Evolutionary conservation across 2,888 invertebrate genomes (phyloP).

Genomic region (Drosophila flavopinicola): DNA sequence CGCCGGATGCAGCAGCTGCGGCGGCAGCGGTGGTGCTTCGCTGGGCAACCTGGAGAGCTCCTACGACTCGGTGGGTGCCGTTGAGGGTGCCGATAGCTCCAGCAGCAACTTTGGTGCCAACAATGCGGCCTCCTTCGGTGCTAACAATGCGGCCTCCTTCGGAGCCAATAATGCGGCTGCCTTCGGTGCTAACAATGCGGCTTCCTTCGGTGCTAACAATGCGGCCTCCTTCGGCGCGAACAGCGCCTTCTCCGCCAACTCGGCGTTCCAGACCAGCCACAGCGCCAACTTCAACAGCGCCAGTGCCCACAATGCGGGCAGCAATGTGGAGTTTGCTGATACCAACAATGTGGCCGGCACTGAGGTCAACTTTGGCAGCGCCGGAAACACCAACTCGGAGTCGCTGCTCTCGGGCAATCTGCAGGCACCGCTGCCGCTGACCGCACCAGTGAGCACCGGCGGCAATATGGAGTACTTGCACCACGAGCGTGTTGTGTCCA

Average conservation of each 20-base stretch:
- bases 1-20: background rate
- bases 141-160: constrained; percentile 30
- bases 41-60: constrained; percentile 62
- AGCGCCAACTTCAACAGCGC: constrained; percentile 65
- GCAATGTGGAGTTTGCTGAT: constrained; percentile 66
- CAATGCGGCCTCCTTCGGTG: background rate
- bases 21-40: constrained; percentile 9
- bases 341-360: constrained; percentile 56
- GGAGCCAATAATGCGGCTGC: constrained; percentile 51
- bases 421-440: constrained; percentile 42
- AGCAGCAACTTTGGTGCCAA: constrained; percentile 15
- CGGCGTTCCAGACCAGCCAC: constrained; percentile 65
- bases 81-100: constrained; percentile 43
- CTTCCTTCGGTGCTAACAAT: constrained; percentile 39
- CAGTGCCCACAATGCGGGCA: constrained; percentile 54
- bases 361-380: constrained; percentile 66
- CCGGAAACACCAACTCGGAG: constrained; percentile 54
- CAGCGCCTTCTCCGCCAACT: constrained; percentile 54
- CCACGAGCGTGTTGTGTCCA: constrained; percentile 56
- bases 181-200: constrained; percentile 55
- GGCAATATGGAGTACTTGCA: constrained; percentile 65
- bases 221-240: constrained; percentile 59
- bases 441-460: constrained; percentile 39
- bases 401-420: constrained; percentile 37
- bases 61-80: constrained; percentile 69